Evolutionary conservation across 2,113 vertebrate species (phyloP), one percentile per base, ranked within the genome.

Genomic region (Lanius ludovicianus): DNA sequence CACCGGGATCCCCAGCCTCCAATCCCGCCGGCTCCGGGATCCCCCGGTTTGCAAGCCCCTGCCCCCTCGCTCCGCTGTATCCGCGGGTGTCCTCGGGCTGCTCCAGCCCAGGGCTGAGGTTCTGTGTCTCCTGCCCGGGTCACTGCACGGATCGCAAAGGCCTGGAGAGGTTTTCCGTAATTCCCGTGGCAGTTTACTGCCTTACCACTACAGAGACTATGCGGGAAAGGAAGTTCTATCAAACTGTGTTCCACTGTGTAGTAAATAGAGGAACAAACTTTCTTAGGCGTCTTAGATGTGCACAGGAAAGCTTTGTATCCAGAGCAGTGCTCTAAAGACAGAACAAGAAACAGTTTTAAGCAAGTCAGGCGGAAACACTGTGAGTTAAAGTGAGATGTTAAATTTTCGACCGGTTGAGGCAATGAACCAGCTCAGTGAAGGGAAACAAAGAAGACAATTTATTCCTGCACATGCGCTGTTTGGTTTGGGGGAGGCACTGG

Each of bases 151-250:
- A 30, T 17, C 8, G 33, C 13, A 49, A 42, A n/a, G 84, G 31
- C 71, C 56, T 6, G 67, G 42, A 39, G 15, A 46, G 28, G 18
- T 30, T 90, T 23, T 33, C 41, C 4, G 2, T 62, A 3, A 14
- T 52, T 60, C 59, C n/a, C 14, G 31, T 14, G 31, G 17, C 21
- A 3, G 0, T 47, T 68, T 27, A 5, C 3, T 27, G 20, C 30
- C 3, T 39, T 20, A 1, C 0, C 31, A 2, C 27, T 25, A 20
- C 37, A 47, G 64, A 42, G 42, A 30, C 18, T 12, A 0, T 21
- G 28, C 7, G 10, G 30, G 37, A 59, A n/a, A 28, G 31, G 13
- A 2, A 13, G 39, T 7, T 25, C 35, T 4, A 2, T 25, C 10
- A 7, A 7, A 20, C 10, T 13, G 12, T 25, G 5, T 9, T 39